These are phyloP conservation scores for Anadara kagoshimensis DNA, from an alignment of 1,140 invertebrate genomes.

Conservation along the genomic window DNA sequence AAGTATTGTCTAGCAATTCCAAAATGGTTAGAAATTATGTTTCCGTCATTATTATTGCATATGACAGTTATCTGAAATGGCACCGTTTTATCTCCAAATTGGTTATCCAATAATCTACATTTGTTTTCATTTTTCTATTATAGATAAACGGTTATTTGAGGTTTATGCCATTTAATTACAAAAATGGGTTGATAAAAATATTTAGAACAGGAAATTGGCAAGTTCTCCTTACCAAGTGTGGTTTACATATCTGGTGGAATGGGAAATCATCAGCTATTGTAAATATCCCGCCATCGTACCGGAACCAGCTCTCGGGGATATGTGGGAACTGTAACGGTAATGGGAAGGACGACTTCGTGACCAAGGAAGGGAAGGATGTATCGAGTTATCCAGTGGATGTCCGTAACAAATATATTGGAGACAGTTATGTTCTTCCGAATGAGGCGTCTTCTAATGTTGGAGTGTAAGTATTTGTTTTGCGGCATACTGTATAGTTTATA, in stretches of 20 bases:
- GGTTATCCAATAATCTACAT: too few species aligned
- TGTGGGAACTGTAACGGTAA: constrained; percentile 39
- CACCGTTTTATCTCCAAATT: too few species aligned
- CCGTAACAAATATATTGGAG: constrained; percentile 11
- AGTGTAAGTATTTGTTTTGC: too few species aligned
- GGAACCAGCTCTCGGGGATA: constrained; percentile 30
- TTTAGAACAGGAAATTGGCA: constrained; percentile 16
- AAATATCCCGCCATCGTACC: constrained; percentile 15
- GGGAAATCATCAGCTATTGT: constrained; percentile 27
- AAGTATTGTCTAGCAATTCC: too few species aligned
- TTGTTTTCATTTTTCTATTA: too few species aligned
- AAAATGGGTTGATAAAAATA: constrained; percentile 5
- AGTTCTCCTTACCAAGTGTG: constrained; percentile 29
- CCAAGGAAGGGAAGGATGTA: constrained; percentile 24
- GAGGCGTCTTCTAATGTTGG: too few species aligned
- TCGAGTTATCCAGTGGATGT: constrained; percentile 15
- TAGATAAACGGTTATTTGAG: constrained; percentile 21
- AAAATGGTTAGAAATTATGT: too few species aligned
- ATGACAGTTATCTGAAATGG: too few species aligned
- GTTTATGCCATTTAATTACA: constrained; percentile 6
- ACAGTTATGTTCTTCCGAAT: constrained; percentile 12
- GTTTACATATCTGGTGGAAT: constrained; percentile 40
- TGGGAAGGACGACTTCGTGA: constrained; percentile 29
- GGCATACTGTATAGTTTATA: too few species aligned
- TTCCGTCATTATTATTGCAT: too few species aligned